Conservation (phyloP, 1,140 invertebrate species). For the Spodoptera litura region DNA sequence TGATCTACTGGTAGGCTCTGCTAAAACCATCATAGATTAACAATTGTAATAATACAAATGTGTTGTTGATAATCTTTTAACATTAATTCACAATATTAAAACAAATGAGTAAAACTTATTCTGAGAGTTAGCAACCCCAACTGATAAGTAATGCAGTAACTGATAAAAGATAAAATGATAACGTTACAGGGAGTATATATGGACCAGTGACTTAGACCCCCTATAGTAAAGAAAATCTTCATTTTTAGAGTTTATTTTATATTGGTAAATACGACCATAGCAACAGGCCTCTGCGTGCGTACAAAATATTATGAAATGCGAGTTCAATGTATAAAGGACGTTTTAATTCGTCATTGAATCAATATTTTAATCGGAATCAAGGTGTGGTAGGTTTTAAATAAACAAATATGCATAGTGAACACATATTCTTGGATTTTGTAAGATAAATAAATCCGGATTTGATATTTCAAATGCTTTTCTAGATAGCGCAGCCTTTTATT, state of each 20-base stretch:
- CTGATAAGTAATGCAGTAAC: slow-evolving; percentile 20
- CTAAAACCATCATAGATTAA: no score
- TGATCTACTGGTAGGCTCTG: no score
- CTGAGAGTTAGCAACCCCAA: slow-evolving; percentile 9
- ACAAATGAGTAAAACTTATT: background rate
- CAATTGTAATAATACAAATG: background rate
- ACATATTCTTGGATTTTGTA: no score
- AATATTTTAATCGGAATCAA: slow-evolving; percentile 8
- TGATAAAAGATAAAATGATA: slow-evolving; percentile 37
- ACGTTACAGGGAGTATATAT: background rate
- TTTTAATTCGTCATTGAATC: slow-evolving; percentile 4
- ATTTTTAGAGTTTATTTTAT: background rate
- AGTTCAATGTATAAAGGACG: background rate
- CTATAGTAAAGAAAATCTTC: background rate
- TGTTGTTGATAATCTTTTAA: background rate
- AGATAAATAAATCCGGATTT: no score
- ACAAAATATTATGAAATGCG: background rate
- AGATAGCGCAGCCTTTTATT: no score
- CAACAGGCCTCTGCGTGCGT: background rate
- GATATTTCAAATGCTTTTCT: no score
- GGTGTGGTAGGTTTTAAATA: slow-evolving; percentile 19
- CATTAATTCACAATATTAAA: background rate
- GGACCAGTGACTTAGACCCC: slow-evolving; percentile 5
- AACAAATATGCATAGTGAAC: background rate
- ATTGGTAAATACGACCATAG: background rate